Percentiles rank a stretch among this genome's conserved stretches.
Conservation (phyloP, 2,888 invertebrate genomes). For the Spialia ferax region DNA sequence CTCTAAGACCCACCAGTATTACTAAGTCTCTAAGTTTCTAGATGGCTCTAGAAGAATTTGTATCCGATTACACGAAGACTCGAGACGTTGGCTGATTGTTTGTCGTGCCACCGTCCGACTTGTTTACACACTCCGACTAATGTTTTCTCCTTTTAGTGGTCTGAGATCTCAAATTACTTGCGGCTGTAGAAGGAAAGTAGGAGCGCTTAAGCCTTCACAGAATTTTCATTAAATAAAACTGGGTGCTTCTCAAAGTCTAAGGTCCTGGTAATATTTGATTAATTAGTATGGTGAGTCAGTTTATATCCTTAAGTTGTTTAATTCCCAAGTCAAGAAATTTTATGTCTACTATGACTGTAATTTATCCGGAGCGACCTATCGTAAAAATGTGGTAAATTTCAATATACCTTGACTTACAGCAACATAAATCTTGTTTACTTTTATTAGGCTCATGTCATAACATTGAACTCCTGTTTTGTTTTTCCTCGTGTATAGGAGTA, state of each 20-base stretch:
- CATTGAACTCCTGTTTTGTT: slow-evolving; percentile 65
- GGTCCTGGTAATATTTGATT: slow-evolving; percentile 6
- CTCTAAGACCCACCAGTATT: slow-evolving; percentile 59
- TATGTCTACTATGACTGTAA: slow-evolving; percentile 20
- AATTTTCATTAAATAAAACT: slow-evolving; percentile 31
- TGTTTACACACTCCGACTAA: slow-evolving; percentile 68
- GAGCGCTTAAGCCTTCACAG: slow-evolving; percentile 16
- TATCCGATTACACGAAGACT: slow-evolving; percentile 73
- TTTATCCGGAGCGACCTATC: slow-evolving; percentile 35
- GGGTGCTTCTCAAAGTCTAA: slow-evolving; percentile 1
- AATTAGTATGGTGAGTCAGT: slow-evolving; percentile 1
- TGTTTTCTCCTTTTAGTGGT: slow-evolving; percentile 65
- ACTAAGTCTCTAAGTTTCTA: slow-evolving; percentile 58
- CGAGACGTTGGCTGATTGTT: slow-evolving; percentile 68
- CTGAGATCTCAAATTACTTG: slow-evolving; percentile 64
- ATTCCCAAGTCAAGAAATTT: slow-evolving; percentile 14
- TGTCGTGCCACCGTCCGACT: slow-evolving; percentile 62
- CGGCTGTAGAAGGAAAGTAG: slow-evolving; percentile 49
- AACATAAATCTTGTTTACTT: slow-evolving; percentile 61
- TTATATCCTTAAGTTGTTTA: slow-evolving; percentile 14
- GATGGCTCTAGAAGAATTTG: slow-evolving; percentile 65
- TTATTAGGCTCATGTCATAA: slow-evolving; percentile 60
- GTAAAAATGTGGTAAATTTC: slow-evolving; percentile 49
- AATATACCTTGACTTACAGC: slow-evolving; percentile 54
- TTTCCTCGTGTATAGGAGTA: slow-evolving; percentile 56